Evolutionary conservation across 1,140 invertebrate genomes (phyloP).

Genomic region (Maconellicoccus hirsutus): DNA sequence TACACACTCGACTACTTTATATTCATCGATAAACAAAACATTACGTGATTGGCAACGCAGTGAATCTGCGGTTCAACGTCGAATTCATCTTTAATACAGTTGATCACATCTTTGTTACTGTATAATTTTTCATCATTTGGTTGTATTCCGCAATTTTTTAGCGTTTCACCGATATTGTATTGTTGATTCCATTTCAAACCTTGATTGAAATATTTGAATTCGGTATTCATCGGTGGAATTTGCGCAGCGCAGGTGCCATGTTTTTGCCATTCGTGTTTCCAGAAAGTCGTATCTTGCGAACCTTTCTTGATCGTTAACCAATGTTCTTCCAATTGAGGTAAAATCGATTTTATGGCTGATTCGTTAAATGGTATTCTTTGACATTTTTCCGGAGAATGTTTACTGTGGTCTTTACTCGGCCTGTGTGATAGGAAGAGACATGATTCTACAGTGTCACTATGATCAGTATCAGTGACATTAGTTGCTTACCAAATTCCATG

Average conservation of each 20-base stretch:
- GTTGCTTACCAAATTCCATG: too few relatives aligned
- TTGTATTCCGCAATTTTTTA: neutral
- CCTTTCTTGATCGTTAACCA: constrained; percentile 43
- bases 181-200: constrained; percentile 47
- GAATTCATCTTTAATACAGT: neutral
- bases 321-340: constrained; percentile 45
- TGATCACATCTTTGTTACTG: neutral
- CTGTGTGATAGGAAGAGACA: too few relatives aligned
- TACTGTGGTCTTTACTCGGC: too few relatives aligned
- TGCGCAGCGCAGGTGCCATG: constrained; percentile 66
- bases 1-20: neutral
- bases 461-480: too few relatives aligned
- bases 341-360: constrained; percentile 44
- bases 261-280: constrained; percentile 74
- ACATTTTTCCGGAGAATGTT: too few relatives aligned
- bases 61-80: neutral
- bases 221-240: constrained; percentile 46
- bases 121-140: neutral
- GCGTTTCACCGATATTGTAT: neutral
- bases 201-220: constrained; percentile 58
- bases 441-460: too few relatives aligned
- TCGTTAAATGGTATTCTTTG: constrained; percentile 56
- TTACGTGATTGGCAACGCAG: neutral
- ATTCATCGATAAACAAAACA: neutral
- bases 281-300: constrained; percentile 42